These are phyloP conservation scores for Labroides dimidiatus DNA, from an alignment of 2,797 vertebrate genomes.

Conservation along the genomic window DNA sequence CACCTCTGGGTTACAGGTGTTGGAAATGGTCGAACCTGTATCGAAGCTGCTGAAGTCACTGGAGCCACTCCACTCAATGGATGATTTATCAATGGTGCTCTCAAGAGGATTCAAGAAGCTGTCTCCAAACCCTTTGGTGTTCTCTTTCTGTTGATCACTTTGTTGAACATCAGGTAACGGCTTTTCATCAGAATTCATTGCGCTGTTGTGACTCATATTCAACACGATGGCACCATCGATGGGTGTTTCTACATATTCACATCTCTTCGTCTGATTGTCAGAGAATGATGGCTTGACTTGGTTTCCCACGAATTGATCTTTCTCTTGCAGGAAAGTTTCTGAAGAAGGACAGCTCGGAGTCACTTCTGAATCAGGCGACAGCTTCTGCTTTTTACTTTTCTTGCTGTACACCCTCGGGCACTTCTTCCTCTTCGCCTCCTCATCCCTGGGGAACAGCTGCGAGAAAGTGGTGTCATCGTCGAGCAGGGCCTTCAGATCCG, in stretches of 20 bases:
- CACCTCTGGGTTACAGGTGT: conserved; percentile 72
- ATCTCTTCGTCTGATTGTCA: conserved; percentile 80
- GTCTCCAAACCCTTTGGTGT: conserved; percentile 61
- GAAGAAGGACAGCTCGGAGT: conserved; percentile 38
- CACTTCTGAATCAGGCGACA: conserved; percentile 52
- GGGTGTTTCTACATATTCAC: conserved; percentile 87
- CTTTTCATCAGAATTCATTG: conserved; percentile 69
- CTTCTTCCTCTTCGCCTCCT: conserved; percentile 88
- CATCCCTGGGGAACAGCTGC: conserved; percentile 90
- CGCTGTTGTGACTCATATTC: conserved; percentile 87
- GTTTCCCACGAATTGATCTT: conserved; percentile 76
- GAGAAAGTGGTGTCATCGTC: conserved; percentile 92
- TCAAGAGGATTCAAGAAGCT: conserved; percentile 76
- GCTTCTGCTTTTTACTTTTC: conserved; percentile 85
- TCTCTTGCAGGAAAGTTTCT: conserved; percentile 66
- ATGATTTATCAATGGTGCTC: conserved; percentile 66
- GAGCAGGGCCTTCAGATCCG: conserved; percentile 84
- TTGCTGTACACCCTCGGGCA: conserved; percentile 93
- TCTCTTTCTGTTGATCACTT: conserved; percentile 57
- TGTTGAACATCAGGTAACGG: conserved; percentile 50
- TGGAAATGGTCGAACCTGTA: conserved; percentile 70
- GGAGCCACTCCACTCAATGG: conserved; percentile 79
- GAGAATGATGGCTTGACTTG: conserved; percentile 78
- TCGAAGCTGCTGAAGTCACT: conserved; percentile 66
- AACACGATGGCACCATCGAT: conserved; percentile 88